Evolutionary conservation across 1,140 invertebrate species (phyloP).

Genomic region (Drosophila funebris): DNA sequence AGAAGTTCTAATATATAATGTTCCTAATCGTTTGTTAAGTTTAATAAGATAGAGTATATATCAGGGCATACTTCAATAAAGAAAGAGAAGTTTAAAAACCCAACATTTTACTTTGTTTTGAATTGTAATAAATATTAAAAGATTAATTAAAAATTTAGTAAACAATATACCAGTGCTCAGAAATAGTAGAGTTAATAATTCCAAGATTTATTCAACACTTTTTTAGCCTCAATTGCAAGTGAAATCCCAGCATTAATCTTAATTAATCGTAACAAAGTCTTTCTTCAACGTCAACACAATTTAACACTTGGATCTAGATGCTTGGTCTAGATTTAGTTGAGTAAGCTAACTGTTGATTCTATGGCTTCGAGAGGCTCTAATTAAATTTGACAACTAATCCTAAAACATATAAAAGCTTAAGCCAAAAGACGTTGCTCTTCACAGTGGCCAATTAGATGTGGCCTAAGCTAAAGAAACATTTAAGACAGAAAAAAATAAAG

Average conservation of each 20-base stretch:
- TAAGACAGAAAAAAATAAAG: background rate
- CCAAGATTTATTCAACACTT: background rate
- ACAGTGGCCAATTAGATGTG: conserved; percentile 29
- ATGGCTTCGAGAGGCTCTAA: conserved; percentile 31
- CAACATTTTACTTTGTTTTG: no score
- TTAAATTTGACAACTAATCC: conserved; percentile 38
- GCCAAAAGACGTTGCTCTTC: conserved; percentile 1
- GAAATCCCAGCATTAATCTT: no score
- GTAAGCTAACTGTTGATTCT: conserved; percentile 23
- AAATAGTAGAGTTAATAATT: no score
- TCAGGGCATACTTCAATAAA: no score
- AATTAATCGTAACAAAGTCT: no score
- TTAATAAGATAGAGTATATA: no score
- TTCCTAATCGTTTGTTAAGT: no score
- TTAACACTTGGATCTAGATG: background rate
- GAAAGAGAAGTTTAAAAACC: no score
- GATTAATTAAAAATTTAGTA: no score
- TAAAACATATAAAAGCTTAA: conserved; percentile 16
- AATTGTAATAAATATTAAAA: no score
- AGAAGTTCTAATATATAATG: no score
- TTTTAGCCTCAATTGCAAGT: background rate
- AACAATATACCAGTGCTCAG: no score
- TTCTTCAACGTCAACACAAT: background rate
- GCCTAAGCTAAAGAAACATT: conserved; percentile 6
- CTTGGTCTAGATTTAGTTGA: conserved; percentile 8